Conservation (phyloP, 2,113 vertebrate species). For the Ammodytes marinus region DNA sequence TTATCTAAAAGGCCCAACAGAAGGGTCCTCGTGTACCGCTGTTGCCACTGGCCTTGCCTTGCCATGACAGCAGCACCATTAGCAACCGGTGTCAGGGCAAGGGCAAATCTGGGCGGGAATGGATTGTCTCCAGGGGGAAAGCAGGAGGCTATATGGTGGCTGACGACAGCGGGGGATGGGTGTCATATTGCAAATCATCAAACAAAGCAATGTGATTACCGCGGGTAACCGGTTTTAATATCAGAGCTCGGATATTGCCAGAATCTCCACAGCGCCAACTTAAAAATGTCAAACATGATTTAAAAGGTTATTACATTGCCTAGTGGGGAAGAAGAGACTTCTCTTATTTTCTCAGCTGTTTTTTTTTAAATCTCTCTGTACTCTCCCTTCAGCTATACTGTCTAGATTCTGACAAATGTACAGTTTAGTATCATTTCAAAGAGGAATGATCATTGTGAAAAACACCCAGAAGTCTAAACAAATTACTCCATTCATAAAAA, state of each 20-base stretch:
- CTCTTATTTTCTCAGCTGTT: slow-evolving; percentile 62
- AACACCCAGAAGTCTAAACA: slow-evolving; percentile 34
- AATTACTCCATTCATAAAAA: slow-evolving; percentile 54
- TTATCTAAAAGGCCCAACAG: slow-evolving; percentile 84
- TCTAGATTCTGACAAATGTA: slow-evolving; percentile 41
- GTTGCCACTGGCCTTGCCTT: slow-evolving; percentile 81
- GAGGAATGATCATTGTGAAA: slow-evolving; percentile 20
- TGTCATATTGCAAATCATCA: slow-evolving; percentile 88
- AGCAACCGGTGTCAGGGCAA: slow-evolving; percentile 90
- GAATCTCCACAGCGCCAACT: slow-evolving; percentile 85
- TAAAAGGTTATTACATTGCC: slow-evolving; percentile 91
- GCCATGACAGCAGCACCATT: slow-evolving; percentile 85
- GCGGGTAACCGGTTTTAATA: slow-evolving; percentile 88
- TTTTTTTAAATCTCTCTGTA: slow-evolving; percentile 66
- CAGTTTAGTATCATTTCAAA: slow-evolving; percentile 20
- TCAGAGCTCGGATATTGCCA: slow-evolving; percentile 86
- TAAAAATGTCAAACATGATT: slow-evolving; percentile 93
- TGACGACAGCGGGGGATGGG: slow-evolving; percentile 68
- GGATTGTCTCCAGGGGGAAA: slow-evolving; percentile 62
- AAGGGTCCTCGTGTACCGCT: slow-evolving; percentile 79
- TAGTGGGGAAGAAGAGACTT: slow-evolving; percentile 58
- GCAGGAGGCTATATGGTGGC: slow-evolving; percentile 39
- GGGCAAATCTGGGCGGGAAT: slow-evolving; percentile 70
- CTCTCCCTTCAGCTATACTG: slow-evolving; percentile 32
- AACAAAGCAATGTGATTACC: slow-evolving; percentile 91